Evolutionary conservation across 2,888 invertebrate genomes (phyloP).

Genomic region (Celastrina argiolus): DNA sequence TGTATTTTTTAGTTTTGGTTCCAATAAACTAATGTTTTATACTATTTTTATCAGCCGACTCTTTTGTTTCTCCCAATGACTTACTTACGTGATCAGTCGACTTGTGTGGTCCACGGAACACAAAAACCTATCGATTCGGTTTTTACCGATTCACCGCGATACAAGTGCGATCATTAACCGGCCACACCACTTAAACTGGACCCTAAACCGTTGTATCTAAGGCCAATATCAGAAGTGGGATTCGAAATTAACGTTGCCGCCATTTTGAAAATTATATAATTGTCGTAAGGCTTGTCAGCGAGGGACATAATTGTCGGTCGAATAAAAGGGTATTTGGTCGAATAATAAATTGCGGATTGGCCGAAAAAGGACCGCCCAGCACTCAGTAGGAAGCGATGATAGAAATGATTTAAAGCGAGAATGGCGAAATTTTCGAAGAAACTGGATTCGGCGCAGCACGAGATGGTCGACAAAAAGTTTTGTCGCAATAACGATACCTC

Average conservation of each 20-base stretch:
- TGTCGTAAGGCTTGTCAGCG: conserved; percentile 18
- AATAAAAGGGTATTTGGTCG: conserved; percentile 14
- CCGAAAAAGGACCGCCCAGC: conserved; percentile 14
- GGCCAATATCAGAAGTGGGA: neutral
- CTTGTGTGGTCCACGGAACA: conserved; percentile 12
- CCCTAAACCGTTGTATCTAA: neutral
- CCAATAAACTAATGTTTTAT: conserved; percentile 14
- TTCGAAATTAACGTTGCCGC: neutral
- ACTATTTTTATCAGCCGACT: neutral
- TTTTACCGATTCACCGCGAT: conserved; percentile 1
- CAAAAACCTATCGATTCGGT: conserved; percentile 21
- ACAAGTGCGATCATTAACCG: neutral
- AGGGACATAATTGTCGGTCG: conserved; percentile 10
- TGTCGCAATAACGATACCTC: neutral
- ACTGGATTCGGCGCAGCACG: conserved; percentile 2
- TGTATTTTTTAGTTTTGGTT: neutral
- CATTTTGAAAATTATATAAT: conserved; percentile 18
- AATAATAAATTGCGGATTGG: conserved; percentile 10
- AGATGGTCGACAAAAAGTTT: conserved; percentile 1
- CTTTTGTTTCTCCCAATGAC: conserved; percentile 20
- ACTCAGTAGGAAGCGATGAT: neutral
- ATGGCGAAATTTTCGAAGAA: conserved; percentile 2
- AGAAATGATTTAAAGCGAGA: conserved; percentile 13
- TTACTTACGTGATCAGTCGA: conserved; percentile 10
- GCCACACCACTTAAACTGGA: neutral